Percentiles rank a stretch among this genome's conserved stretches.
Evolutionary conservation across 2,797 vertebrate species (phyloP).

Genomic region (Calcarius lapponicus): DNA sequence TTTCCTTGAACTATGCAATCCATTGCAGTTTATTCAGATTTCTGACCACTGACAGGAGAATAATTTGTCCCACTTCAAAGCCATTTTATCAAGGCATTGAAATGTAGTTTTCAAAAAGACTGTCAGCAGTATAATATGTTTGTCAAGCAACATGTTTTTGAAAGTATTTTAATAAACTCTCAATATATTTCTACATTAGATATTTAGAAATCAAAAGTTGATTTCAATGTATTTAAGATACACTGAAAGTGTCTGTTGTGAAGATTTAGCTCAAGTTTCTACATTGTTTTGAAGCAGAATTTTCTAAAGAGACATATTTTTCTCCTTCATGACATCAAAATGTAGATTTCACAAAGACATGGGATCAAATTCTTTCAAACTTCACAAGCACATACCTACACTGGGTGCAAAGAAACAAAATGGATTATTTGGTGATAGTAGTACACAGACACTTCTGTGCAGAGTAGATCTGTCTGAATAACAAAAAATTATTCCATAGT

Average conservation of each 20-base stretch:
- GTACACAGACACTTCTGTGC: not conserved
- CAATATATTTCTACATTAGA: not conserved
- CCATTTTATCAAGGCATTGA: not conserved
- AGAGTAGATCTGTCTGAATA: not conserved
- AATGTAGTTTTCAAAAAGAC: not conserved
- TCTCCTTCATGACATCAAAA: not conserved
- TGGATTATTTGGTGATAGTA: not conserved
- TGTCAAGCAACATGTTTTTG: not conserved
- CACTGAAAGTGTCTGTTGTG: not conserved
- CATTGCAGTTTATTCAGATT: not conserved
- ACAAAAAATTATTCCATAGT: not conserved
- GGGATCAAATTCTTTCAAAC: not conserved
- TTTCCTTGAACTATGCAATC: not conserved
- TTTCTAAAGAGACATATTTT: not conserved
- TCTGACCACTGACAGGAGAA: not conserved
- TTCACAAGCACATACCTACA: accelerated
- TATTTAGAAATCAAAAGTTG: not conserved
- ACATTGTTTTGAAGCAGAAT: not conserved
- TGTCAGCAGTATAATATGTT: not conserved
- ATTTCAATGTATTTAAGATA: not conserved
- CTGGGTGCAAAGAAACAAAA: not conserved
- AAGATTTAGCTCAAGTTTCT: not conserved
- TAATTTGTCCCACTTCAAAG: not conserved
- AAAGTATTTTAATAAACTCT: not conserved
- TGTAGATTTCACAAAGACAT: not conserved